These are phyloP conservation scores for Leptatherina wallacei DNA, from an alignment of 2,797 vertebrate species.

Conservation along the genomic window DNA sequence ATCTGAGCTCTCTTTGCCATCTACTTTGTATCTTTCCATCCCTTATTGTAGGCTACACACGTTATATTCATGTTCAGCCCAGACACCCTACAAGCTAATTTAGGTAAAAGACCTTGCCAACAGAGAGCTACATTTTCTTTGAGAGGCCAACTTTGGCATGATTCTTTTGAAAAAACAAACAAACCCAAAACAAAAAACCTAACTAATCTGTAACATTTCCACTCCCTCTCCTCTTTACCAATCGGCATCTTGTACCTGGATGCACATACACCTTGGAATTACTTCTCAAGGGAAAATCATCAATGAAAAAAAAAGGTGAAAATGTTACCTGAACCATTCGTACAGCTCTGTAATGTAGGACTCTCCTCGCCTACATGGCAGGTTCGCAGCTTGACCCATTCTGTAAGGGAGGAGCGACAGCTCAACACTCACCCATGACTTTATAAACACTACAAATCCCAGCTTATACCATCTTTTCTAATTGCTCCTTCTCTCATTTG, in stretches of 20 bases:
- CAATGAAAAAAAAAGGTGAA: background rate
- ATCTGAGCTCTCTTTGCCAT: background rate
- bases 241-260: background rate
- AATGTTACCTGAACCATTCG: constrained; percentile 81
- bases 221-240: background rate
- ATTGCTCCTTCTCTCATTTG: constrained; percentile 59
- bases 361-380: constrained; percentile 67
- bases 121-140: too few relatives aligned
- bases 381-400: constrained; percentile 80
- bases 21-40: background rate
- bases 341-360: constrained; percentile 79
- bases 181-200: too few relatives aligned
- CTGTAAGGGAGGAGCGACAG: constrained; percentile 22
- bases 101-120: too few relatives aligned
- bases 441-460: constrained; percentile 63
- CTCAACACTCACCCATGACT: constrained; percentile 12
- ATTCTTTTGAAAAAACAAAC: too few relatives aligned
- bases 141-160: too few relatives aligned
- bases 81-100: too few relatives aligned
- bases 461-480: constrained; percentile 68
- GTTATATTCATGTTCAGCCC: too few relatives aligned
- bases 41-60: too few relatives aligned
- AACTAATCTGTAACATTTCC: background rate
- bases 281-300: background rate
- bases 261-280: background rate